A percentile compares a stretch with the other conserved stretches of the same genome.
phyloP scores from a whole-genome alignment of 2,888 invertebrate genomes.

The Omphaloscelis lunosa region DNA sequence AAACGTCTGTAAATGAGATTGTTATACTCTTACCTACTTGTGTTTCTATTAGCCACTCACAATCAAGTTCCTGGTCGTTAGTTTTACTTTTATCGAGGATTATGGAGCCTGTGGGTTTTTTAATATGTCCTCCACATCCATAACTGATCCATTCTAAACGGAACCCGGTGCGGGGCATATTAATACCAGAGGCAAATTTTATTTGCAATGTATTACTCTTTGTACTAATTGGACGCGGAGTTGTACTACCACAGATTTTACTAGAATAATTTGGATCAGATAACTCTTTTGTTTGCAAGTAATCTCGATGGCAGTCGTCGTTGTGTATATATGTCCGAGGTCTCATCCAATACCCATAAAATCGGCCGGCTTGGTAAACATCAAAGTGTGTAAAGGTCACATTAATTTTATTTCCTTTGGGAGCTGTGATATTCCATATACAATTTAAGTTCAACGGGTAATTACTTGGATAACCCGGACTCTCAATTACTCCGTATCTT shows the following conservation, averaged over 20 bases:
- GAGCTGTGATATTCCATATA: slow-evolving; percentile 94
- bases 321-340: not conserved
- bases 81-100: slow-evolving; percentile 91
- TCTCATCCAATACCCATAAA: slow-evolving; percentile 42
- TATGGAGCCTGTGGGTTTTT: slow-evolving; percentile 89
- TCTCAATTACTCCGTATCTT: slow-evolving; percentile 95
- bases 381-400: slow-evolving; percentile 95
- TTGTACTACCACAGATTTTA: slow-evolving; percentile 85
- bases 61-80: slow-evolving; percentile 91
- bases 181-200: slow-evolving; percentile 92
- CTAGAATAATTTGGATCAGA: slow-evolving; percentile 78
- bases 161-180: slow-evolving; percentile 92
- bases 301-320: slow-evolving; percentile 91
- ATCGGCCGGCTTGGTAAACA: slow-evolving; percentile 63
- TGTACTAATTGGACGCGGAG: slow-evolving; percentile 90
- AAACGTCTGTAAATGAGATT: slow-evolving; percentile 92
- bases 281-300: slow-evolving; percentile 88
- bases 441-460: slow-evolving; percentile 93
- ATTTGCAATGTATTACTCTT: slow-evolving; percentile 91
- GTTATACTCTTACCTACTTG: slow-evolving; percentile 92
- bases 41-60: slow-evolving; percentile 95
- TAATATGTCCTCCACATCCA: slow-evolving; percentile 94
- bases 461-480: slow-evolving; percentile 94
- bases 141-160: slow-evolving; percentile 95
- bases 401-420: slow-evolving; percentile 94